Evolutionary conservation across 2,888 invertebrate species (phyloP).

Genomic region (Troides oblongomaculatus): DNA sequence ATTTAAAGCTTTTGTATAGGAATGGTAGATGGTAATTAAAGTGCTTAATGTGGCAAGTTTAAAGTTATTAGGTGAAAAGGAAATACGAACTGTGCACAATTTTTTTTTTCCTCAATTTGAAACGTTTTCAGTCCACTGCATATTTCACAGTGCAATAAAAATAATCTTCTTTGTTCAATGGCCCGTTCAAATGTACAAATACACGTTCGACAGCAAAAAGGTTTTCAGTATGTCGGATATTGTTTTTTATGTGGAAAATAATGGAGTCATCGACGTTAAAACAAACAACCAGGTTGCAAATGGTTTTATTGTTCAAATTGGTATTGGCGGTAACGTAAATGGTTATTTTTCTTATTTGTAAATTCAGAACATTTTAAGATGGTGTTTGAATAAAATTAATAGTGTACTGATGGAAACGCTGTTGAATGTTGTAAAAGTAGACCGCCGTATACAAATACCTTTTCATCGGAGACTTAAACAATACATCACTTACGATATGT

Average conservation of each 20-base stretch:
- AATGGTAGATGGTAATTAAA: not conserved
- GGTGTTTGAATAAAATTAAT: not conserved
- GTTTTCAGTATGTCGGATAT: constrained; percentile 17
- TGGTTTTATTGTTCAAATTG: not conserved
- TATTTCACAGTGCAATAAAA: constrained; percentile 74
- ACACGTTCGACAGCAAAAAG: constrained; percentile 23
- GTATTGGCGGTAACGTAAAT: not conserved
- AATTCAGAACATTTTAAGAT: not conserved
- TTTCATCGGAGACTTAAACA: no score
- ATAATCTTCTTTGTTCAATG: constrained; percentile 73
- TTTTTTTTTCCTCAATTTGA: constrained; percentile 63
- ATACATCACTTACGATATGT: no score
- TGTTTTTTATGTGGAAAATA: constrained; percentile 15
- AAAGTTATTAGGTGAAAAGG: not conserved
- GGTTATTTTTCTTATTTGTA: not conserved
- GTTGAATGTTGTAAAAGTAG: no score
- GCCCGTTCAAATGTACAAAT: constrained; percentile 28
- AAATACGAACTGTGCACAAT: constrained; percentile 43
- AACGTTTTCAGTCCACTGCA: constrained; percentile 66
- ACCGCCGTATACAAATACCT: no score
- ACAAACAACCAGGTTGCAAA: constrained; percentile 4
- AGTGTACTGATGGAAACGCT: no score
- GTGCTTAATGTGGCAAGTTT: not conserved
- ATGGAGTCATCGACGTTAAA: constrained; percentile 5
- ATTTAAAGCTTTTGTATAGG: not conserved